phyloP scores from a whole-genome alignment of 2,888 invertebrate genomes.

The Dorcus parallelipipedus region DNA sequence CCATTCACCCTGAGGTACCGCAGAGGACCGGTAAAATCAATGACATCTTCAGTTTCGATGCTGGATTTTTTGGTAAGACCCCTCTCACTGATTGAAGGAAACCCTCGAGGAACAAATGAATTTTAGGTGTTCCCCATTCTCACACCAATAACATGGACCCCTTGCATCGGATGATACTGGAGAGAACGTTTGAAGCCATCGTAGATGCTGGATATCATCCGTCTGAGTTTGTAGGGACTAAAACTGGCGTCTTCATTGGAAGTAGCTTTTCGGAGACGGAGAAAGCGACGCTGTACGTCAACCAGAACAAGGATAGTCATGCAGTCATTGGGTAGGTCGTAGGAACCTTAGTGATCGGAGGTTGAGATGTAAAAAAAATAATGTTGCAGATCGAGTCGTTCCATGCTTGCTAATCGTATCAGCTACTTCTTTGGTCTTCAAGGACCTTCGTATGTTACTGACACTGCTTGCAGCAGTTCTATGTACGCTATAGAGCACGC shows the following conservation, averaged over 20 bases:
- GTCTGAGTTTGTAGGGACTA: constrained; percentile 64
- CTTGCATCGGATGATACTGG: constrained; percentile 57
- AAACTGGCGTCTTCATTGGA: constrained; percentile 78
- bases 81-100: not conserved
- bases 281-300: constrained; percentile 49
- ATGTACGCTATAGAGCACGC: constrained; percentile 83
- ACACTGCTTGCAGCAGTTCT: constrained; percentile 95
- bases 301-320: not conserved
- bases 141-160: constrained; percentile 60
- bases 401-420: constrained; percentile 87
- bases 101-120: not conserved
- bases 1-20: constrained; percentile 58
- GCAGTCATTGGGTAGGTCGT: not conserved
- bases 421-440: constrained; percentile 82
- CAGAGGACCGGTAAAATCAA: constrained; percentile 65
- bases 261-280: constrained; percentile 75
- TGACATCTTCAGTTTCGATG: constrained; percentile 54
- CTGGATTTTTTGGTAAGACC: constrained; percentile 51
- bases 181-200: constrained; percentile 58
- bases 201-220: constrained; percentile 68
- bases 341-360: not conserved
- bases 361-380: not conserved
- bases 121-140: constrained; percentile 47
- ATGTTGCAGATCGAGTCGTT: constrained; percentile 34
- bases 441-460: constrained; percentile 82